These are phyloP conservation scores for Pheosia gnoma DNA, from an alignment of 2,888 invertebrate genomes.

Conservation along the genomic window DNA sequence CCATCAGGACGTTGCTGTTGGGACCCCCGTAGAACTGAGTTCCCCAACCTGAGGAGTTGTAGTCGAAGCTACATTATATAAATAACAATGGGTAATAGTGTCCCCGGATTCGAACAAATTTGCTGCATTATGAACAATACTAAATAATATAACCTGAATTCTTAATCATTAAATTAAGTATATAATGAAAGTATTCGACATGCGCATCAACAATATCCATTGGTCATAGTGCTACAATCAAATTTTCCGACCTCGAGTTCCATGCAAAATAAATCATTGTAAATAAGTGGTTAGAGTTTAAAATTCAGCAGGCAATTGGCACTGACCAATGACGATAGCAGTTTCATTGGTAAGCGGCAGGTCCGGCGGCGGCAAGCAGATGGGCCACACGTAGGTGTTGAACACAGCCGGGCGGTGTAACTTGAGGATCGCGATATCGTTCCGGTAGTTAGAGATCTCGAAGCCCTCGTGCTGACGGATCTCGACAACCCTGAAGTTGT, in stretches of 20 bases:
- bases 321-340: conserved; percentile 87
- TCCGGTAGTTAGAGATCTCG: conserved; percentile 86
- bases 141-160: no score
- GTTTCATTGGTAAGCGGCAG: conserved; percentile 84
- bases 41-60: conserved; percentile 88
- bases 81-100: no score
- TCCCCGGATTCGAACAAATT: no score
- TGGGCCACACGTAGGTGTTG: conserved; percentile 92
- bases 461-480: conserved; percentile 88
- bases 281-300: no score
- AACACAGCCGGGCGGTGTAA: conserved; percentile 87
- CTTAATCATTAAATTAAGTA: no score
- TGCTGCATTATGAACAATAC: no score
- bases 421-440: conserved; percentile 91
- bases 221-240: no score
- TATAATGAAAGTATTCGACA: no score
- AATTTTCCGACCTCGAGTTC: no score
- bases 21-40: conserved; percentile 89
- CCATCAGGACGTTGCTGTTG: conserved; percentile 87
- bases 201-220: no score
- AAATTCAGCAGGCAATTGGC: not conserved
- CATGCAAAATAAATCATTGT: no score
- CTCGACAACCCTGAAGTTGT: conserved; percentile 87
- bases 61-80: not conserved
- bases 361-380: conserved; percentile 90